Conservation (phyloP, 2,113 vertebrate species). For the Psammodynastes pulverulentus region DNA sequence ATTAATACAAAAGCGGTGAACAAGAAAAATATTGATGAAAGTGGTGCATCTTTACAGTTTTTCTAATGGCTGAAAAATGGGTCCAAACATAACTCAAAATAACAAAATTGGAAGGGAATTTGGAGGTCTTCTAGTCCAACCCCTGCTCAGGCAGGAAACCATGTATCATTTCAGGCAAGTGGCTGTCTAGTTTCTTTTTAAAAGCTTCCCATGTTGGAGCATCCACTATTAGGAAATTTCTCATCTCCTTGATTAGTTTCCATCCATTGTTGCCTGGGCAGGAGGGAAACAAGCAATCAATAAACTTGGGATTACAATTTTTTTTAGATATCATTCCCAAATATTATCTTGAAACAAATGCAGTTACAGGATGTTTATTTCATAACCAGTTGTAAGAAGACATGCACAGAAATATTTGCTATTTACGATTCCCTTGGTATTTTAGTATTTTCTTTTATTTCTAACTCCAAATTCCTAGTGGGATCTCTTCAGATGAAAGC, state of each 20-base stretch:
- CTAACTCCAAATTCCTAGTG: not conserved
- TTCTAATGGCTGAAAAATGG: not conserved
- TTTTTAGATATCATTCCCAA: not conserved
- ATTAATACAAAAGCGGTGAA: not conserved
- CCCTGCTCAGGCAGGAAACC: not conserved
- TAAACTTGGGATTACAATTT: not conserved
- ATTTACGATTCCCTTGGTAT: not conserved
- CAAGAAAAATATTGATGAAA: not conserved
- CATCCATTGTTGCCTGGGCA: not conserved
- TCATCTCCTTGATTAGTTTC: not conserved
- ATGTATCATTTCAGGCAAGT: not conserved
- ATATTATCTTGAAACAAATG: slow-evolving; percentile 7
- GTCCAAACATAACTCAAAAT: not conserved
- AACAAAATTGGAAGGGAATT: not conserved
- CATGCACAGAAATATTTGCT: not conserved
- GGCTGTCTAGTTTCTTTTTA: not conserved
- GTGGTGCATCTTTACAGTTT: not conserved
- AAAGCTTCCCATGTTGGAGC: not conserved
- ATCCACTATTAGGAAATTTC: not conserved
- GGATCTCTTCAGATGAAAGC: not conserved
- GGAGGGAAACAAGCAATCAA: not conserved
- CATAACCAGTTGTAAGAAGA: not conserved
- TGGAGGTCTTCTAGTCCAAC: not conserved
- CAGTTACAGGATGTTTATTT: not conserved
- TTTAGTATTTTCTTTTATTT: not conserved